A percentile compares a stretch with the other conserved stretches of the same genome.
These are phyloP conservation scores for Ibidorhyncha struthersii DNA, from an alignment of 2,113 vertebrate species.

Conservation along the genomic window DNA sequence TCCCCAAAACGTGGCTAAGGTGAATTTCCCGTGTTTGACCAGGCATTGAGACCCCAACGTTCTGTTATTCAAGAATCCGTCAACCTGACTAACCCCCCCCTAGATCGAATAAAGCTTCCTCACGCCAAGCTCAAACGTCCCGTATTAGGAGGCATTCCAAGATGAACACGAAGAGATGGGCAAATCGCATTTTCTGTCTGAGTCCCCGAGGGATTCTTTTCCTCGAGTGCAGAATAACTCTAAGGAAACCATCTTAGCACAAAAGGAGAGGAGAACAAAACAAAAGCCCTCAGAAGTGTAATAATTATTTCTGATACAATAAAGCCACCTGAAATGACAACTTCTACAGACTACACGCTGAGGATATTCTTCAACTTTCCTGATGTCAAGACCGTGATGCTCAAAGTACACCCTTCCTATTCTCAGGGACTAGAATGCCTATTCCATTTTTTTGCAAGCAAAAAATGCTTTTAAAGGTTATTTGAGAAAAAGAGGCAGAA, in stretches of 20 bases:
- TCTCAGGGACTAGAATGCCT: background rate
- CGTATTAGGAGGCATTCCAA: background rate
- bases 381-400: background rate
- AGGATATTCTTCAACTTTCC: background rate
- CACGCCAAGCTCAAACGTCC: background rate
- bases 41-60: background rate
- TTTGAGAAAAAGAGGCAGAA: background rate
- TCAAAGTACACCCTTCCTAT: background rate
- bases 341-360: background rate
- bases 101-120: background rate
- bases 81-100: background rate
- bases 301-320: background rate
- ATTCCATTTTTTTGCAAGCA: background rate
- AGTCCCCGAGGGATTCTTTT: background rate
- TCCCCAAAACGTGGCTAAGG: background rate
- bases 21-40: background rate
- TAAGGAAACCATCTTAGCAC: background rate
- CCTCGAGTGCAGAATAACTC: background rate
- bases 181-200: background rate
- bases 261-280: background rate
- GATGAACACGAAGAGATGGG: background rate
- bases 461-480: background rate
- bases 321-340: background rate
- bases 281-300: background rate
- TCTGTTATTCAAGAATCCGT: background rate